phyloP scores from a whole-genome alignment of 1,140 invertebrate species.

The Eulimnadia texana region DNA sequence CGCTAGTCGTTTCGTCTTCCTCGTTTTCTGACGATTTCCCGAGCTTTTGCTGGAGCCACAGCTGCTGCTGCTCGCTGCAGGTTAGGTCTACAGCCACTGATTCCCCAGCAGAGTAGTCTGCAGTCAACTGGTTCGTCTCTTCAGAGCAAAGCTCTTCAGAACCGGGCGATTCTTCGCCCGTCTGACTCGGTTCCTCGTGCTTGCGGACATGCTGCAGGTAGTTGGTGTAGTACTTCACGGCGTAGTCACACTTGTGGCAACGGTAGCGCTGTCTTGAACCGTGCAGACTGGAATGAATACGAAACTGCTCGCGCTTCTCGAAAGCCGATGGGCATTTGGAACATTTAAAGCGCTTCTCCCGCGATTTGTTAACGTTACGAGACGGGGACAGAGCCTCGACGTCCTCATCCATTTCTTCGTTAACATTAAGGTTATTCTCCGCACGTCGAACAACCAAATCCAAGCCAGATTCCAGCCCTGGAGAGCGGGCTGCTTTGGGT shows the following conservation, averaged over 20 bases:
- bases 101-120: constrained; percentile 23
- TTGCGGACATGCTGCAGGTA: constrained; percentile 62
- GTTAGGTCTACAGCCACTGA: constrained; percentile 30
- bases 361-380: constrained; percentile 52
- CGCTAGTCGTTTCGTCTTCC: constrained; percentile 18
- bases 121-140: constrained; percentile 25
- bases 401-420: neutral
- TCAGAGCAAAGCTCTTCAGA: constrained; percentile 5
- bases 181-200: constrained; percentile 27
- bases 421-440: constrained; percentile 27
- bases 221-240: constrained; percentile 70
- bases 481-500: constrained; percentile 6
- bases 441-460: constrained; percentile 37
- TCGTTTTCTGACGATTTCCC: neutral
- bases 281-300: constrained; percentile 65
- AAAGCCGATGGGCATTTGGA: constrained; percentile 76
- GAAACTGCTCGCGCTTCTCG: constrained; percentile 70
- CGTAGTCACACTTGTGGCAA: constrained; percentile 75
- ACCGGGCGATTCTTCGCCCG: constrained; percentile 1
- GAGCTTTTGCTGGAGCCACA: constrained; percentile 27
- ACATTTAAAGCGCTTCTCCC: constrained; percentile 65
- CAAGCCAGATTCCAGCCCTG: constrained; percentile 37
- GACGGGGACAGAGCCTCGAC: neutral
- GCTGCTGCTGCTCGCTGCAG: constrained; percentile 23
- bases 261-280: constrained; percentile 67